Evolutionary conservation across 1,140 invertebrate genomes (phyloP).

Genomic region (Telenomus remus): DNA sequence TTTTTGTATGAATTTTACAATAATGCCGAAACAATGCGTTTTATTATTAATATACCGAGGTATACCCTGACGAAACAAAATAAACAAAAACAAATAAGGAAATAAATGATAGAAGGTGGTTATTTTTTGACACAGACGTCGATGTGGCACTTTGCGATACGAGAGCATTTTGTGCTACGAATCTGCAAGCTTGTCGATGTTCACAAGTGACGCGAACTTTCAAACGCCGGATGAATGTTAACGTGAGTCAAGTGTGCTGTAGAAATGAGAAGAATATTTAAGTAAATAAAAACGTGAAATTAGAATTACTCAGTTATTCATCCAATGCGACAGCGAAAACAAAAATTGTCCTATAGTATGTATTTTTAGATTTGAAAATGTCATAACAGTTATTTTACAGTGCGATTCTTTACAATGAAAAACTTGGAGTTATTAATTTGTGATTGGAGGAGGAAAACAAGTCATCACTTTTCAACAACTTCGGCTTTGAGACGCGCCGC

Average conservation of each 20-base stretch:
- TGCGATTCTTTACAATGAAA: background rate
- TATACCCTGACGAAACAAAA: constrained; percentile 16
- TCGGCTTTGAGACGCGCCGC: constrained; percentile 89
- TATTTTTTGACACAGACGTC: constrained; percentile 33
- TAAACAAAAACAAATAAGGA: constrained; percentile 1
- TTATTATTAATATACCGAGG: constrained; percentile 27
- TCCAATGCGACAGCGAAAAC: constrained; percentile 10
- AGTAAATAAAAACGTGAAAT: constrained; percentile 74
- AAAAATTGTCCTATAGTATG: too few species aligned
- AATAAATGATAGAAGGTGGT: constrained; percentile 19
- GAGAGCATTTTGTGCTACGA: constrained; percentile 60
- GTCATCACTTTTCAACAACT: constrained; percentile 77
- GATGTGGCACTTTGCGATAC: constrained; percentile 31
- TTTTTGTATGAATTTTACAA: constrained; percentile 54
- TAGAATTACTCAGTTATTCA: constrained; percentile 62
- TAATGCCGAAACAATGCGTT: constrained; percentile 25
- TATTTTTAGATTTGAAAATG: too few species aligned
- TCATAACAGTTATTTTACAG: constrained; percentile 3
- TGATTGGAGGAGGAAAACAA: background rate
- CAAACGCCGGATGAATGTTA: constrained; percentile 68
- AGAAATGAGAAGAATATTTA: constrained; percentile 73
- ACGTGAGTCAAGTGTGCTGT: constrained; percentile 70
- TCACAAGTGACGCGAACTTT: constrained; percentile 46
- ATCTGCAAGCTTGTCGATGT: constrained; percentile 40
- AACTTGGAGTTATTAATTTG: too few species aligned